phyloP scores from a whole-genome alignment of 2,113 vertebrate genomes.

The Phrynosoma blainvillii region DNA sequence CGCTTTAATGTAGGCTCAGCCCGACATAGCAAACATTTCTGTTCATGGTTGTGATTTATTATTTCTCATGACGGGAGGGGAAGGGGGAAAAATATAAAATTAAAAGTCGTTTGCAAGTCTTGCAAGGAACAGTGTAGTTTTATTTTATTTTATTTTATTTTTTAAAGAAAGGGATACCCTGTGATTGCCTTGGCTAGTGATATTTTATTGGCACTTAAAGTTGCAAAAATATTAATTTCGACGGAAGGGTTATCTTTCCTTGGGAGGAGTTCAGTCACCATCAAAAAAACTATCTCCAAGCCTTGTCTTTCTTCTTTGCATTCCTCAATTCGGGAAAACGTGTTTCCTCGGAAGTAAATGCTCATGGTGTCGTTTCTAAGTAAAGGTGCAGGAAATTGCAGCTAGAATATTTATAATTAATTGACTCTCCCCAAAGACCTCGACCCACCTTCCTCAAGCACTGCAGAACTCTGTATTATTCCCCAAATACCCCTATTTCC shows the following conservation, averaged over 20 bases:
- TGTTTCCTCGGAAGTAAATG: background rate
- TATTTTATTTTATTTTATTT: no score
- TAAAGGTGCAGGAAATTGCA: background rate
- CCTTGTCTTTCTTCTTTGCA: background rate
- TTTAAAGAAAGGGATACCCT: background rate
- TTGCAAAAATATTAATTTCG: slow-evolving; percentile 14
- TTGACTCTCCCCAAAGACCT: no score
- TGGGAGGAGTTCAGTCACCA: background rate
- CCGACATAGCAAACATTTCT: background rate
- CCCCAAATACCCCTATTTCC: no score
- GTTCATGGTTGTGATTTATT: background rate
- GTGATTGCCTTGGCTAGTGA: slow-evolving; percentile 12
- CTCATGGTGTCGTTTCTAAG: background rate
- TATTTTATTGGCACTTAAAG: background rate
- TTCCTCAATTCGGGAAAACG: background rate
- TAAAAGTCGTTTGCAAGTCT: slow-evolving; percentile 10
- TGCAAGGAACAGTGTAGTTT: background rate
- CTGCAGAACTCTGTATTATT: no score
- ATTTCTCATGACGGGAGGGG: background rate
- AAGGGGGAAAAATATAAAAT: background rate
- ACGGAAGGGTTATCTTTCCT: background rate
- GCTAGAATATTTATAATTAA: background rate
- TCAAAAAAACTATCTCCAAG: background rate
- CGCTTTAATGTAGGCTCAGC: background rate
- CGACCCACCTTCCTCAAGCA: no score